Conservation (phyloP, 2,888 invertebrate species). For the Tryphoninae sp. region DNA sequence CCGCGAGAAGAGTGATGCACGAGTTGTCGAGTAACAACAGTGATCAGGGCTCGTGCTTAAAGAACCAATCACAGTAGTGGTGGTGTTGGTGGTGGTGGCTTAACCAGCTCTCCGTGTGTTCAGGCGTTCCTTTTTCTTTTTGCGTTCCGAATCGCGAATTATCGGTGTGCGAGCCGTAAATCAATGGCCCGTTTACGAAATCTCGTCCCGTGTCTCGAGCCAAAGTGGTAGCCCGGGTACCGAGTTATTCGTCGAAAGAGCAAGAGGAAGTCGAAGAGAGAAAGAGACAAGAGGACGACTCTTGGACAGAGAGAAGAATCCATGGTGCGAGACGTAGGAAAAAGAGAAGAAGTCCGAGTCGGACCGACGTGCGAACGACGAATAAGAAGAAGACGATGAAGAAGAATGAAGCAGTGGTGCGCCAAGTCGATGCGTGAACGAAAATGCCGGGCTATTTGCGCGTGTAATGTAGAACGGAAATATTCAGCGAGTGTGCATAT, state of each 20-base stretch:
- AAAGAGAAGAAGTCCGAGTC: slow-evolving; percentile 33
- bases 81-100: background rate
- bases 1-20: background rate
- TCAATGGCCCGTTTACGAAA: slow-evolving; percentile 64
- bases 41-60: slow-evolving; percentile 14
- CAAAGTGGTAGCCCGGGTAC: slow-evolving; percentile 56
- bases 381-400: slow-evolving; percentile 34
- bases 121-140: slow-evolving; percentile 3
- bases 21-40: slow-evolving; percentile 12
- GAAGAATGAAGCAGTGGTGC: slow-evolving; percentile 27
- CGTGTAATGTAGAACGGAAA: slow-evolving; percentile 20
- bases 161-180: slow-evolving; percentile 57
- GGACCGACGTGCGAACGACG: slow-evolving; percentile 47
- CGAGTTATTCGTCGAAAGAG: slow-evolving; percentile 42
- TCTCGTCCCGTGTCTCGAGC: slow-evolving; percentile 47
- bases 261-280: slow-evolving; percentile 57
- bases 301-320: slow-evolving; percentile 26
- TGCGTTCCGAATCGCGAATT: slow-evolving; percentile 47
- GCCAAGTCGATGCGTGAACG: slow-evolving; percentile 60
- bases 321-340: slow-evolving; percentile 31
- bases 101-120: too few species aligned
- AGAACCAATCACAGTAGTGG: slow-evolving; percentile 33
- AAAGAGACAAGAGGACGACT: slow-evolving; percentile 24
- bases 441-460: slow-evolving; percentile 48
- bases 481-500: slow-evolving; percentile 50